These are phyloP conservation scores for Arnoldichthys spilopterus DNA, from an alignment of 2,797 vertebrate genomes.

Conservation along the genomic window DNA sequence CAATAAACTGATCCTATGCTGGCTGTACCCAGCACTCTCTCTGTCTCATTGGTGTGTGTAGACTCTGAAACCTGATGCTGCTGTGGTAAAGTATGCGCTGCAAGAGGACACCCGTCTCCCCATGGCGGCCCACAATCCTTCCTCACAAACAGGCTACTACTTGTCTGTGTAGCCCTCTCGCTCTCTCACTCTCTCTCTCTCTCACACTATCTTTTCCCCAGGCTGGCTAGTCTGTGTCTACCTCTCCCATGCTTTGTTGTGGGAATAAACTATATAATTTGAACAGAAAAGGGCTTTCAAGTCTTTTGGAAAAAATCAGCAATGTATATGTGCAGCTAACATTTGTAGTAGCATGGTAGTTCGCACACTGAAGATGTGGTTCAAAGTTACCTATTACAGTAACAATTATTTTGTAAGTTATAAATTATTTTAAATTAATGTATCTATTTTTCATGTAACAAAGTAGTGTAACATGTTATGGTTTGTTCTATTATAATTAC, in stretches of 20 bases:
- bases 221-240: conserved; percentile 26
- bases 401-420: too few relatives aligned
- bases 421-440: too few relatives aligned
- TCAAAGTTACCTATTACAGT: too few relatives aligned
- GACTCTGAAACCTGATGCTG: conserved; percentile 80
- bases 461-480: too few relatives aligned
- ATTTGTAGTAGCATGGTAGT: neutral
- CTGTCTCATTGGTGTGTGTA: conserved; percentile 68
- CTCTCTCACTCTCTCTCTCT: conserved; percentile 35
- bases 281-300: conserved; percentile 64
- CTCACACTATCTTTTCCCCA: neutral
- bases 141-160: conserved; percentile 78
- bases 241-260: conserved; percentile 33
- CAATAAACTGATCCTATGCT: conserved; percentile 70
- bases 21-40: conserved; percentile 68
- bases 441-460: too few relatives aligned
- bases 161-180: conserved; percentile 65
- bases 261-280: conserved; percentile 61
- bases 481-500: too few relatives aligned
- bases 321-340: neutral
- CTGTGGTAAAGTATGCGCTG: conserved; percentile 81
- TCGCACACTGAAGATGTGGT: too few relatives aligned
- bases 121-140: conserved; percentile 72
- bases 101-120: conserved; percentile 78
- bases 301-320: neutral